These are phyloP conservation scores for Coremacera marginata DNA, from an alignment of 2,888 invertebrate genomes.

Conservation along the genomic window DNA sequence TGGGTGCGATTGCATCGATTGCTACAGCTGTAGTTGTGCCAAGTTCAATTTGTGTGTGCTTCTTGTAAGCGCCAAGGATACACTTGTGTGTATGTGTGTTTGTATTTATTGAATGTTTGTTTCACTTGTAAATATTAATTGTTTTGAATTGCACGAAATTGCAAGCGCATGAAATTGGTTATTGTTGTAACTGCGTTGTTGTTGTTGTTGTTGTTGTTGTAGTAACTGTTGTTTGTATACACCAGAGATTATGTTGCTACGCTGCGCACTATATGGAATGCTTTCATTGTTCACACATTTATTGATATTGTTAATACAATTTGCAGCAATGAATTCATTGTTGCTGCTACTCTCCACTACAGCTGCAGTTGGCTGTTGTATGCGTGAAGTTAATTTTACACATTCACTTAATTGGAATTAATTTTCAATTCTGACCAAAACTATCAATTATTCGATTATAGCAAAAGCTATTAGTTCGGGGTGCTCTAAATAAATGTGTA, in stretches of 20 bases:
- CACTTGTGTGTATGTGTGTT: conserved; percentile 43
- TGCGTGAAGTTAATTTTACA: not conserved
- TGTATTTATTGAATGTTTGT: conserved; percentile 1
- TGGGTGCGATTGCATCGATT: not conserved
- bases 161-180: not conserved
- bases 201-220: not conserved
- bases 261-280: too few relatives aligned
- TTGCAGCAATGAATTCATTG: not conserved
- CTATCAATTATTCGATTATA: not conserved
- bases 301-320: not conserved
- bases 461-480: not conserved
- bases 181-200: not conserved
- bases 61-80: not conserved
- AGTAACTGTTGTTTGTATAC: not conserved
- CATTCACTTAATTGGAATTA: not conserved
- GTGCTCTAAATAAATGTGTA: not conserved
- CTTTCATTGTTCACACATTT: not conserved
- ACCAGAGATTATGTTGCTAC: not conserved
- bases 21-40: not conserved
- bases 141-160: conserved; percentile 8
- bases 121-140: conserved; percentile 33
- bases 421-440: not conserved
- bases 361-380: not conserved
- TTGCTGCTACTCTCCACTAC: not conserved
- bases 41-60: not conserved